Conservation (phyloP, 1,140 invertebrate genomes). For the Penaeus vannamei region DNA sequence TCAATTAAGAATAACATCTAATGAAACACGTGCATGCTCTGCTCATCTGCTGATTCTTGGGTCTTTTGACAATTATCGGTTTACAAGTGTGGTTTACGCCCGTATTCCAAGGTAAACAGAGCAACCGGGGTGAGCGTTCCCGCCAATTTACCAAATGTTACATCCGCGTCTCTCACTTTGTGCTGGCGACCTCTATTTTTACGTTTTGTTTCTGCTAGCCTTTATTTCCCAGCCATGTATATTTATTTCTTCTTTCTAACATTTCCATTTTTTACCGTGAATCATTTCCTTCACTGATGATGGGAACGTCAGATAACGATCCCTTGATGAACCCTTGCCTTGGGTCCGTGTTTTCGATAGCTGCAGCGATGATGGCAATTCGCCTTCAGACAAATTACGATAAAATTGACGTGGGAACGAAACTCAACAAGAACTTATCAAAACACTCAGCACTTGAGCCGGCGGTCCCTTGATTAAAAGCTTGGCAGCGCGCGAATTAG, state of each 20-base stretch:
- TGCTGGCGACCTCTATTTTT: slow-evolving; percentile 42
- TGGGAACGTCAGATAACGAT: too few species aligned
- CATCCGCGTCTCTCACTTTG: slow-evolving; percentile 60
- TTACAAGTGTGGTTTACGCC: slow-evolving; percentile 47
- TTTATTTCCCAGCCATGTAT: not conserved
- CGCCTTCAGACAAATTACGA: slow-evolving; percentile 23
- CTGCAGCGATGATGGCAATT: not conserved
- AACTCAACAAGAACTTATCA: slow-evolving; percentile 55
- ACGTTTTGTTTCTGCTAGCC: not conserved
- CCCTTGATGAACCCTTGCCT: too few species aligned
- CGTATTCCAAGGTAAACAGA: slow-evolving; percentile 52
- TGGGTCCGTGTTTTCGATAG: not conserved
- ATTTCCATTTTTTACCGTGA: too few species aligned
- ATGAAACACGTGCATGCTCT: too few species aligned
- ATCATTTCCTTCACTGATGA: too few species aligned
- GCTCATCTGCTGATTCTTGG: too few species aligned
- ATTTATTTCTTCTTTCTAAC: not conserved
- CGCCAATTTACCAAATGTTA: slow-evolving; percentile 65
- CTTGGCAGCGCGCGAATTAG: slow-evolving; percentile 50
- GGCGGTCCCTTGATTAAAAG: slow-evolving; percentile 55
- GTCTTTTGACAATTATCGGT: too few species aligned
- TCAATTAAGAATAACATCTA: too few species aligned
- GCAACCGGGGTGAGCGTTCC: slow-evolving; percentile 60
- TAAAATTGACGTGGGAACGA: slow-evolving; percentile 52
- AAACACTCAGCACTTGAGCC: slow-evolving; percentile 41